These are phyloP conservation scores for Archocentrus centrarchus DNA, from an alignment of 2,113 vertebrate species.

Conservation along the genomic window DNA sequence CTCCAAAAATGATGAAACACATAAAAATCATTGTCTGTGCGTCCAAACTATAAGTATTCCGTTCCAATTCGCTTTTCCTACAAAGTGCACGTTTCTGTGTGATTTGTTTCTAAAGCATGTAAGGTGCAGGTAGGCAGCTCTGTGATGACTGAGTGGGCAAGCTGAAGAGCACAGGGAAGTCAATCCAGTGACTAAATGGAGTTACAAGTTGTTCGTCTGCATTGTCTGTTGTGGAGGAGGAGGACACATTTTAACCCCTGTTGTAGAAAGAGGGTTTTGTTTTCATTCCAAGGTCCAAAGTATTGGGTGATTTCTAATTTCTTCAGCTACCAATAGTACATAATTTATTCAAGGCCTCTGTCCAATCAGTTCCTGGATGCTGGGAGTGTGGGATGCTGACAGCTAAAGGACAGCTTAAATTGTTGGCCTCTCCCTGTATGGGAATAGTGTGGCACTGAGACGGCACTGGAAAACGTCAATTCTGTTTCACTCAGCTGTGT, in stretches of 20 bases:
- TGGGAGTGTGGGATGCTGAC: background rate
- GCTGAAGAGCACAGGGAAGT: conserved; percentile 14
- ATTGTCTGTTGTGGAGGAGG: background rate
- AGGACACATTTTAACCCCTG: background rate
- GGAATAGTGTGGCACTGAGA: conserved; percentile 30
- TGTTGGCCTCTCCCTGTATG: background rate
- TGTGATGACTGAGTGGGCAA: conserved; percentile 73
- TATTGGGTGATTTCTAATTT: background rate
- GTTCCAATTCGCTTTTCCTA: background rate
- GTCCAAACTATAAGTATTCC: conserved; percentile 12
- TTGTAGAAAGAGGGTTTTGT: background rate
- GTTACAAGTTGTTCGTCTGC: background rate
- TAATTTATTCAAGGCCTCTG: conserved; percentile 16
- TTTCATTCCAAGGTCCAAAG: conserved; percentile 9
- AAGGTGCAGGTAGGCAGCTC: conserved; percentile 77
- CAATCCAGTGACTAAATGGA: background rate
- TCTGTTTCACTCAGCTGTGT: conserved; percentile 30
- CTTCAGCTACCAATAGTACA: background rate
- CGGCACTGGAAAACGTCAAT: conserved; percentile 6
- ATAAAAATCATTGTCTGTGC: conserved; percentile 3
- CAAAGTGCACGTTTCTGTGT: conserved; percentile 52
- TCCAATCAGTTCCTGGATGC: background rate
- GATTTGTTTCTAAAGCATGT: conserved; percentile 49
- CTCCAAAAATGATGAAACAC: conserved; percentile 35
- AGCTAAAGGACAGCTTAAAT: background rate